A percentile compares a stretch with the other conserved stretches of the same genome.
These are phyloP conservation scores for Xylota segnis DNA, from an alignment of 2,888 invertebrate species.

Conservation along the genomic window DNA sequence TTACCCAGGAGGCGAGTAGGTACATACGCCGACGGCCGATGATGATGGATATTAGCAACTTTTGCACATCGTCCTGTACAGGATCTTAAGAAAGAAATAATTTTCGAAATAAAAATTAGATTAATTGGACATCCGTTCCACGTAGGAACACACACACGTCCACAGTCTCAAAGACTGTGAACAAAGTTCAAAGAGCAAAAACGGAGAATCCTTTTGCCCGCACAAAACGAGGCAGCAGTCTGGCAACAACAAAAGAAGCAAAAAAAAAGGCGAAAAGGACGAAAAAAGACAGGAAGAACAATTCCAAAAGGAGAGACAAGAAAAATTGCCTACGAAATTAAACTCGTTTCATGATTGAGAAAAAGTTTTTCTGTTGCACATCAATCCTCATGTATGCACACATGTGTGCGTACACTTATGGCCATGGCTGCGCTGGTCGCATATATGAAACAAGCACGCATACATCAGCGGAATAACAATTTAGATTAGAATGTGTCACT, in stretches of 20 bases:
- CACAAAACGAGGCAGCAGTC: neutral
- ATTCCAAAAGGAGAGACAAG: conserved; percentile 26
- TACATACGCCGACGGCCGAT: conserved; percentile 14
- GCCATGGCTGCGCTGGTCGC: neutral
- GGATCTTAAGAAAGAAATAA: neutral
- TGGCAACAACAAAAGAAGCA: too few species aligned
- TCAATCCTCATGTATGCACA: neutral
- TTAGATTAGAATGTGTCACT: conserved; percentile 43
- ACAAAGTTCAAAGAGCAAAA: conserved; percentile 4
- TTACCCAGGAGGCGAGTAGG: conserved; percentile 4
- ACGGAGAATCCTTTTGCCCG: neutral
- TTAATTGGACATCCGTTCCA: neutral
- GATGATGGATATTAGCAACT: conserved; percentile 41
- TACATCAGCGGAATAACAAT: conserved; percentile 29
- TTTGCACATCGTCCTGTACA: too few species aligned
- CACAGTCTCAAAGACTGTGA: neutral
- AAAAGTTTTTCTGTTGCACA: conserved; percentile 20
- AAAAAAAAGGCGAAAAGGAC: neutral
- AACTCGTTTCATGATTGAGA: conserved; percentile 36
- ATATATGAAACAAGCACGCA: neutral
- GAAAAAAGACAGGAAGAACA: too few species aligned
- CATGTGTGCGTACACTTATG: neutral
- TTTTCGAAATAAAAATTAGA: conserved; percentile 10
- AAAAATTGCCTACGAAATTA: conserved; percentile 50
- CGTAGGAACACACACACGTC: neutral